Evolutionary conservation across 2,888 invertebrate species (phyloP), one percentile per base, ranked within the genome.

Genomic region (Periphyllus acericola): DNA sequence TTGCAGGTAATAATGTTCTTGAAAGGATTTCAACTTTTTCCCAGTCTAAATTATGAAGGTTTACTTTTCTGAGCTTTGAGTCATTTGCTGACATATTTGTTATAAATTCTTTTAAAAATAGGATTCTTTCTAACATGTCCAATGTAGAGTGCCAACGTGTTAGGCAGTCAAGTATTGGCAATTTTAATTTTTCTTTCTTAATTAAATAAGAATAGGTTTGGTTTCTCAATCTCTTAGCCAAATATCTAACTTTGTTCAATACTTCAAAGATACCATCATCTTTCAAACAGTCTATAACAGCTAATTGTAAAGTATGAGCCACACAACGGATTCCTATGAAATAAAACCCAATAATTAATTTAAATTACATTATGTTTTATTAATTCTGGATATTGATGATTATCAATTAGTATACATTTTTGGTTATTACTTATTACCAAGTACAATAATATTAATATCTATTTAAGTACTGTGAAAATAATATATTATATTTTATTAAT

Each of bases 241-340:
- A 79, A 34, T 17, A 32, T 78, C 78, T 29, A 19, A 78, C 78
- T 21, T 25, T 55, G 32, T 21, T 52, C 19, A 78, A 78, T 78
- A 78, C 19, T 55, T 78, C 52, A 17, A 19, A 21, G 9, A 75
- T 75, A n/a, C n/a, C 17, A 40, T 40, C 0, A 46, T 75, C 40
- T 5, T 75, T 75, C 17, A 75, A n/a, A n/a, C 40, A n/a, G 40
- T 75, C 75, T 9, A 46, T 25, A 11, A 75, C 75, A 19, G 75
- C 75, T n/a, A 75, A 75, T 40, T 75, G 75, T 75, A 75, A 46
- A 8, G 75, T 75, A n/a, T 75, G 75, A 75, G 75, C 40, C 21
- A 46, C 40, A 46, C 75, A 75, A 19, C 75, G 40, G 21, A 75
- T 17, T 36, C 40, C 75, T 75, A 75, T 75, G n/a, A 66, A 55